phyloP scores from a whole-genome alignment of 35 echinoderm and acorn worm species.

The Lytechinus pictus region DNA sequence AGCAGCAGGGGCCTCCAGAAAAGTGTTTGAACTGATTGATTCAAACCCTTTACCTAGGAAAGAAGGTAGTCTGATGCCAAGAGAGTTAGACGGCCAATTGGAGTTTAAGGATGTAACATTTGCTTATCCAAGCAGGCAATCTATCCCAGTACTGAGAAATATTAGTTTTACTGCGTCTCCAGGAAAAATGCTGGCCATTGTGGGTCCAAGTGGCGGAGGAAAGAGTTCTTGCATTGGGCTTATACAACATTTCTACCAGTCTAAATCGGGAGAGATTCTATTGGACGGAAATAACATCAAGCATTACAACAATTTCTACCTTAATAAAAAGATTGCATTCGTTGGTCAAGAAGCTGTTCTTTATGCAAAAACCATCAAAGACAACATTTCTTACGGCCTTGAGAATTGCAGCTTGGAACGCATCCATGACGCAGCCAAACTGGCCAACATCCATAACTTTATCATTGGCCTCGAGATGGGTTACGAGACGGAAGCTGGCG shows the following conservation, averaged over 20 bases:
- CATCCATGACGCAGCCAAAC: constrained; percentile 60
- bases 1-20: constrained; percentile 81
- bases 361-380: constrained; percentile 74
- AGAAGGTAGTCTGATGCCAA: constrained; percentile 62
- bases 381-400: constrained; percentile 77
- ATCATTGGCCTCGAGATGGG: constrained; percentile 64
- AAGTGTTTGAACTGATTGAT: constrained; percentile 89
- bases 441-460: constrained; percentile 88
- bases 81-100: constrained; percentile 68
- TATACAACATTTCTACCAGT: constrained; percentile 83
- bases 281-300: constrained; percentile 69
- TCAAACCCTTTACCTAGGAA: constrained; percentile 69
- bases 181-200: constrained; percentile 82
- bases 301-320: constrained; percentile 73
- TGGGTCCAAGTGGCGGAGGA: constrained; percentile 87
- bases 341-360: constrained; percentile 92
- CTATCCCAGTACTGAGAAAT: constrained; percentile 73
- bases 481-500: constrained; percentile 86
- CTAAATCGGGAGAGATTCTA: constrained; percentile 69
- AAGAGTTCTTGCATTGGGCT: constrained; percentile 84
- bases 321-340: constrained; percentile 75
- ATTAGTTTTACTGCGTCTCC: constrained; percentile 71
- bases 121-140: constrained; percentile 77
- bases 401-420: constrained; percentile 47
- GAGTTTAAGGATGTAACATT: constrained; percentile 90